Percentiles rank a stretch among this genome's conserved stretches.
Conservation (phyloP, 2,888 invertebrate genomes). For the Scaptomyza cyrtandrae region DNA sequence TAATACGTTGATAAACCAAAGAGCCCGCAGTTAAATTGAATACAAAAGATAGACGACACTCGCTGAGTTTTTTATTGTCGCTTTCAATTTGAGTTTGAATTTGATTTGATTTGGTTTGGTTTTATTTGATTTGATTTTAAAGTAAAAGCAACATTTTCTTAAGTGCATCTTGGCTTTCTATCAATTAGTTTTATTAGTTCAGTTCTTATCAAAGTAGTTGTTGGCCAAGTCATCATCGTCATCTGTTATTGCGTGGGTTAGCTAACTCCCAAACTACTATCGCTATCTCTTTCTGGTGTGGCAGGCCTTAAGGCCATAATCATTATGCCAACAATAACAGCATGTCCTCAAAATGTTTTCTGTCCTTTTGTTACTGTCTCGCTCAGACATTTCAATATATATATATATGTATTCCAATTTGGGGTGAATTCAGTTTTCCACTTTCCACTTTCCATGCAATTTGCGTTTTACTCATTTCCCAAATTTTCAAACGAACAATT, state of each 20-base stretch:
- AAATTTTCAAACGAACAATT: conserved; percentile 44
- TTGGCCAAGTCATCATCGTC: conserved; percentile 40
- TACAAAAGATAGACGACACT: conserved; percentile 56
- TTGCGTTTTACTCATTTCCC: conserved; percentile 24
- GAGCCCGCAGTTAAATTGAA: conserved; percentile 27
- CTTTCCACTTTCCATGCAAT: conserved; percentile 10
- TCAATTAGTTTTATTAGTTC: conserved; percentile 58
- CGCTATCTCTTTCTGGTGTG: conserved; percentile 16
- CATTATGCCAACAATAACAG: conserved; percentile 53
- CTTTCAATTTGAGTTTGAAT: conserved; percentile 56
- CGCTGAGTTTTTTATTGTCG: conserved; percentile 75
- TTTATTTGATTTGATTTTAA: conserved; percentile 44
- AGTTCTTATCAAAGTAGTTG: conserved; percentile 59
- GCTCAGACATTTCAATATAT: conserved; percentile 3
- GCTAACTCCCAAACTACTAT: neutral
- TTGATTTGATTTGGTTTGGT: conserved; percentile 66
- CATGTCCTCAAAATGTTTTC: conserved; percentile 34
- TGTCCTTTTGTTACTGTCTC: conserved; percentile 35
- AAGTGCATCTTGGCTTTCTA: conserved; percentile 50
- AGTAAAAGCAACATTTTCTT: conserved; percentile 8
- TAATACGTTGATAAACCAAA: conserved; percentile 18
- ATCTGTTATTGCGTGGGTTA: conserved; percentile 51
- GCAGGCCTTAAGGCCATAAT: conserved; percentile 45
- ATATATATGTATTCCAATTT: neutral
- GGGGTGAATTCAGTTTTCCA: neutral